A percentile compares a stretch with the other conserved stretches of the same genome.
Evolutionary conservation across 2,113 vertebrate genomes (phyloP).

Genomic region (rabbit (Oryctolagus cuniculus)): mOryCun1.1 NC_091436.1:102862001-102862500

Average conservation of each 20-base stretch:
- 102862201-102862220: background rate
- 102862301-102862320: background rate
- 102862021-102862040: background rate
- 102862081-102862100: background rate
- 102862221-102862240: background rate
- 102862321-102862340: conserved; percentile 2
- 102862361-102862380: background rate
- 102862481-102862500: background rate
- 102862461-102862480: background rate
- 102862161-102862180: background rate
- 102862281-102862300: background rate
- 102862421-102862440: background rate
- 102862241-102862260: background rate
- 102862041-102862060: background rate
- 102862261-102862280: background rate
- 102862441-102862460: background rate
- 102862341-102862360: background rate
- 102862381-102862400: background rate
- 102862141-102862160: background rate
- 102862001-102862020: background rate
- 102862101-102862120: background rate
- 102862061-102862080: background rate
- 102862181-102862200: background rate
- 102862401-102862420: background rate
- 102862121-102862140: background rate